phyloP scores from a whole-genome alignment of 2,113 vertebrate species.

The Alligator sinensis region DNA sequence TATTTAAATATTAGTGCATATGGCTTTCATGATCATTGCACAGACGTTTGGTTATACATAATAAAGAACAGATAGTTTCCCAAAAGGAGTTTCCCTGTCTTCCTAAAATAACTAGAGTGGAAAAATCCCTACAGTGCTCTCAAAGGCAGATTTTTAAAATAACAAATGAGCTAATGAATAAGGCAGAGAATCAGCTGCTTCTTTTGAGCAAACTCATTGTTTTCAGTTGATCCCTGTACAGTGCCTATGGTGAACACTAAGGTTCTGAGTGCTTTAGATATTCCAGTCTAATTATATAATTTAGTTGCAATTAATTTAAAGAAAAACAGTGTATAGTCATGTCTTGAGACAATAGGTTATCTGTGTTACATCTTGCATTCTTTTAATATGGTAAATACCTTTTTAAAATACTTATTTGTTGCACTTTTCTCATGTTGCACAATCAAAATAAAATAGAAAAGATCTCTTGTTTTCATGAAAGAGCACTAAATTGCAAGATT shows the following conservation, averaged over 20 bases:
- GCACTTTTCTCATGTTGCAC: too few species aligned
- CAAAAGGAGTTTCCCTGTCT: background rate
- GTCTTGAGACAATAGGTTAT: background rate
- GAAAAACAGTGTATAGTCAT: background rate
- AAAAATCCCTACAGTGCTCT: background rate
- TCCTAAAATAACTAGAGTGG: background rate
- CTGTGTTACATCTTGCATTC: background rate
- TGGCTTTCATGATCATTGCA: background rate
- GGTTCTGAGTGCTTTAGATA: background rate
- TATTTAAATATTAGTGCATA: background rate
- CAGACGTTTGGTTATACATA: background rate
- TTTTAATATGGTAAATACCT: background rate
- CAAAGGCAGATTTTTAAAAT: background rate
- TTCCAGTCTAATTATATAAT: fast-evolving
- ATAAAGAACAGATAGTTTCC: background rate
- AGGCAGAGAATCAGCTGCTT: background rate
- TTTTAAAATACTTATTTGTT: background rate
- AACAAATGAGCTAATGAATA: background rate
- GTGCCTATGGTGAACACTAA: background rate
- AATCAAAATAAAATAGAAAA: background rate
- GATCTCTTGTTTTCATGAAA: background rate
- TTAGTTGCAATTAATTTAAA: background rate
- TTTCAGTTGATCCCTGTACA: background rate
- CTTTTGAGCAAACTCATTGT: background rate
- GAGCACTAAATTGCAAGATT: background rate